phyloP scores from a whole-genome alignment of 2,113 vertebrate genomes.

The Pyxicephalus adspersus region DNA sequence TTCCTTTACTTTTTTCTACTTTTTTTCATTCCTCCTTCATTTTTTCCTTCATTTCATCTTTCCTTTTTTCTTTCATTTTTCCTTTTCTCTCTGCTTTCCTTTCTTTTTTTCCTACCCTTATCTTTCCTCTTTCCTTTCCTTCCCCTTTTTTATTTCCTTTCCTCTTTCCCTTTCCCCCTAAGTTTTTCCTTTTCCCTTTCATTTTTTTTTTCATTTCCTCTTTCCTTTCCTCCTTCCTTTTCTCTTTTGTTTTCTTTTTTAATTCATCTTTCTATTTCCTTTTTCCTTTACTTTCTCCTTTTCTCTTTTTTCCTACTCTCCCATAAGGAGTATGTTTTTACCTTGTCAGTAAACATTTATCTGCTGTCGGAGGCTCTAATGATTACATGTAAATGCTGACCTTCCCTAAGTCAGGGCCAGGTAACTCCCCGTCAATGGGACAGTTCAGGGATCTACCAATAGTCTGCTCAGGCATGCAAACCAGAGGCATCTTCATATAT shows the following conservation, averaged over 20 bases:
- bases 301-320: neutral
- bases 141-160: neutral
- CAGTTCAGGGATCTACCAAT: too few species aligned
- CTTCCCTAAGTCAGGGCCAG: too few species aligned
- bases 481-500: too few species aligned
- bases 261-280: too few species aligned
- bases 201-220: neutral
- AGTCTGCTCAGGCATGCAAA: too few species aligned
- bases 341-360: too few species aligned
- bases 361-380: too few species aligned
- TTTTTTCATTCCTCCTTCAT: neutral
- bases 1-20: neutral
- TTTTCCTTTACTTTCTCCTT: neutral
- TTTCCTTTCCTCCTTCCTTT: neutral
- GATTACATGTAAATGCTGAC: too few species aligned
- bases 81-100: neutral
- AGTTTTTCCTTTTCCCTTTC: neutral
- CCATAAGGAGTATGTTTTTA: too few species aligned
- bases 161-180: neutral
- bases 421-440: too few species aligned
- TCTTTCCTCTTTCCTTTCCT: neutral
- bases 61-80: too few species aligned
- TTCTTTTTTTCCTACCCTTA: too few species aligned
- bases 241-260: neutral
- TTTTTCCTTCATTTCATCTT: neutral